Evolutionary conservation across 92 coral and sea anemone genomes (phyloP), one percentile per base, ranked within the genome.

Genomic region (Phenganax subtilis): DNA sequence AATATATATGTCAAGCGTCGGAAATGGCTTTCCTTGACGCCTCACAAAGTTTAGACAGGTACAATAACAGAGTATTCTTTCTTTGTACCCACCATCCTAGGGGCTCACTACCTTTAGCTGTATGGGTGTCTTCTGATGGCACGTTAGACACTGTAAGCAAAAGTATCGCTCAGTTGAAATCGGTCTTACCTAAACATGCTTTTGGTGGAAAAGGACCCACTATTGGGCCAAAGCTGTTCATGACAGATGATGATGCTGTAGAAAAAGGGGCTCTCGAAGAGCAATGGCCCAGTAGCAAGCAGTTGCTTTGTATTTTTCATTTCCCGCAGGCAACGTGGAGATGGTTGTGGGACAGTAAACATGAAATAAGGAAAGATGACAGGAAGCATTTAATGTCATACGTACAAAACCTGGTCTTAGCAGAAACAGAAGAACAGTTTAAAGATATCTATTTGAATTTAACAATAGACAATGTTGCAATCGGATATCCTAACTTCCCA

Each of bases 21-120:
- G 92, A 89, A 59, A 84, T 87, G 85, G 88, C 83, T 9, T 89
- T 89, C 57, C 73, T 84, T 81, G 89, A 86, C 57, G 81, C 89
- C 5, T 85, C 85, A 60, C 85, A 77, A 58, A 84, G 89, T 67
- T 80, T 89, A 8, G 92, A 89, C 72, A 72, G 86, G 44, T 55
- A 74, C 29, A 89, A 89, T 83, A 89, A 84, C 65, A 89, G 87
- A 28, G 85, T 89, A 0, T 89, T 12, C 63, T 85, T 89, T 28
- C 80, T 89, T 61, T 84, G 88, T 60, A 89, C 88, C 12, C 87
- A 86, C 54, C 87, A 75, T 74, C 82, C 88, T 1, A 9, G 73
- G 58, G 87, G 91, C 2, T 84, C 89, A 7, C 75, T 86, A 20
- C 89, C 89, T 10, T 72, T 89, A n/a, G 84, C 52, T 47, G 71